Percentiles rank a stretch among this genome's conserved stretches.
phyloP scores from a whole-genome alignment of 2,888 invertebrate species.

The Dasypolia templi region DNA sequence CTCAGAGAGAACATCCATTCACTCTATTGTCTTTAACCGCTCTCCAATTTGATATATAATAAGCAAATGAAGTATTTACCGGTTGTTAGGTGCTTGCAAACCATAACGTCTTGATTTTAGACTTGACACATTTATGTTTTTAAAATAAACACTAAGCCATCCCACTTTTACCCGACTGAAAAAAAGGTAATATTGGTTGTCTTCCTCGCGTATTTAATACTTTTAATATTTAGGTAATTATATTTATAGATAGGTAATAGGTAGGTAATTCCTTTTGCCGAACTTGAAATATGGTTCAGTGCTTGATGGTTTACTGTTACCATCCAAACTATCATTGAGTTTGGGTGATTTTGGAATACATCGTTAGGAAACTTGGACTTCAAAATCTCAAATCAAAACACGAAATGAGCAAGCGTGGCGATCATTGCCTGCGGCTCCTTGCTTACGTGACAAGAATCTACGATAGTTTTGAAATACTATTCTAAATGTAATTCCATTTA shows the following conservation, averaged over 20 bases:
- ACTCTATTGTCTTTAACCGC: not conserved
- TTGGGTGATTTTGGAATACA: not conserved
- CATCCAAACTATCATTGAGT: not conserved
- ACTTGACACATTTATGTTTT: constrained; percentile 1
- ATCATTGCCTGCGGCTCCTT: not conserved
- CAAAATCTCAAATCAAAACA: not conserved
- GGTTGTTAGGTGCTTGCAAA: not conserved
- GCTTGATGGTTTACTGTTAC: not conserved
- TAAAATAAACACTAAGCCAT: not conserved
- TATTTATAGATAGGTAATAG: not conserved
- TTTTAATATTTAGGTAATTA: not conserved
- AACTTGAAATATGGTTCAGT: not conserved
- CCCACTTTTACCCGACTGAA: not conserved
- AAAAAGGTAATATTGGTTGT: not conserved
- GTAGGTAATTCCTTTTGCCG: not conserved
- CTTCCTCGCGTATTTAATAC: not conserved
- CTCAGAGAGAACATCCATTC: not conserved
- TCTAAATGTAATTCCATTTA: not conserved
- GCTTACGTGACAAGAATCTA: not conserved
- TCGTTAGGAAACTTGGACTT: not conserved
- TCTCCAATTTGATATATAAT: constrained; percentile 2
- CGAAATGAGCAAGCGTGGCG: not conserved
- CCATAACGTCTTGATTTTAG: not conserved
- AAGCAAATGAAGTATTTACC: constrained; percentile 12
- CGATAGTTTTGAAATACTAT: not conserved